These are phyloP conservation scores for Enteromius viviparus DNA, from an alignment of 2,797 vertebrate species.

Conservation along the genomic window DNA sequence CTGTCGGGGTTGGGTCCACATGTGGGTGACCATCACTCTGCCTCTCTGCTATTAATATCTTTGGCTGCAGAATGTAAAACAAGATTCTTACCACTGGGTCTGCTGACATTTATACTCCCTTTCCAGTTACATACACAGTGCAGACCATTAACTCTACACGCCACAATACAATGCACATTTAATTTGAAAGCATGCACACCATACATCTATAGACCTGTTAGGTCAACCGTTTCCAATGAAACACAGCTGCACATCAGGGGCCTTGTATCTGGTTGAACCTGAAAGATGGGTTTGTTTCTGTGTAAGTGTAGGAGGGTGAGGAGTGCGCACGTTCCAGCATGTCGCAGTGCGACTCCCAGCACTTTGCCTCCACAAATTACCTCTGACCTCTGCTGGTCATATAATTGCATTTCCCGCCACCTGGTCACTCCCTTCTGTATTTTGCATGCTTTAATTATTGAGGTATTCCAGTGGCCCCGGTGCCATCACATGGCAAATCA, in stretches of 20 bases:
- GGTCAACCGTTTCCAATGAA: not conserved
- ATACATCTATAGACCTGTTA: not conserved
- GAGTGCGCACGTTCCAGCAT: constrained; percentile 59
- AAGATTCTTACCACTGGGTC: constrained; percentile 57
- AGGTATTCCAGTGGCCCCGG: not conserved
- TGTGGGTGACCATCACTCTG: constrained; percentile 71
- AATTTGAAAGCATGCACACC: not conserved
- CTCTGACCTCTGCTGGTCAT: constrained; percentile 54
- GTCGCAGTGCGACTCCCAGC: constrained; percentile 49
- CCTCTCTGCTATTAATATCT: constrained; percentile 75
- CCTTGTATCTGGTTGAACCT: constrained; percentile 57
- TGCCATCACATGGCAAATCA: not conserved
- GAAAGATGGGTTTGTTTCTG: constrained; percentile 61
- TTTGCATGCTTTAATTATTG: not conserved
- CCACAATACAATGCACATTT: constrained; percentile 15
- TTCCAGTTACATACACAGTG: constrained; percentile 15
- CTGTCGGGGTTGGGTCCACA: constrained; percentile 66
- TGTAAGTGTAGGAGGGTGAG: constrained; percentile 43
- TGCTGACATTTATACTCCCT: constrained; percentile 59
- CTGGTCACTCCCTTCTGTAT: constrained; percentile 7
- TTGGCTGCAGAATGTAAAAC: constrained; percentile 63
- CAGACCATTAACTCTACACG: constrained; percentile 1
- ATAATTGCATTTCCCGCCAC: constrained; percentile 39
- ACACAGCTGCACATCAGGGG: constrained; percentile 37
- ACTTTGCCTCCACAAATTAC: constrained; percentile 20